Evolutionary conservation across 2,888 invertebrate genomes (phyloP).

Genomic region (Andrena dorsata): DNA sequence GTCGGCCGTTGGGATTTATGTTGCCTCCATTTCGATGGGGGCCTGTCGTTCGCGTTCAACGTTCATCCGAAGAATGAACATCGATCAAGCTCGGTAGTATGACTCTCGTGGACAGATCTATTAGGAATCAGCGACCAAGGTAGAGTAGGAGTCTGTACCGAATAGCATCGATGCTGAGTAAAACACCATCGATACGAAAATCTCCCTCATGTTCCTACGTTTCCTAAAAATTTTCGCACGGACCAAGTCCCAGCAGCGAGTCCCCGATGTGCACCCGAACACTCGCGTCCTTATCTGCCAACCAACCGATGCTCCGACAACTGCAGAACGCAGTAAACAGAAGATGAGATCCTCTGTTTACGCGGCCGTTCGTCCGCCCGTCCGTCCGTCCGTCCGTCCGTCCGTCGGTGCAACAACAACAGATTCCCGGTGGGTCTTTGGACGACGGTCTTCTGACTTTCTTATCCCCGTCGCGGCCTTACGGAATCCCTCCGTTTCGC

Average conservation of each 20-base stretch:
- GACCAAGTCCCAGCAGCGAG: background rate
- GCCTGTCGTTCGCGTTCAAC: no score
- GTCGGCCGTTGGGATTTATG: background rate
- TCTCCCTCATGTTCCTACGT: background rate
- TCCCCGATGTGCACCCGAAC: background rate
- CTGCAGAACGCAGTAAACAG: conserved; percentile 55
- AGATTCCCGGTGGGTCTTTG: conserved; percentile 84
- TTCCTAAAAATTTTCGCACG: background rate
- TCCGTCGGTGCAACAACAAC: conserved; percentile 83
- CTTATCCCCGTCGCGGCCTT: conserved; percentile 76
- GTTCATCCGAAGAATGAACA: no score
- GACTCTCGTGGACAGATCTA: background rate
- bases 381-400: conserved; percentile 76
- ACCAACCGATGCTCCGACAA: background rate
- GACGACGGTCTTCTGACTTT: conserved; percentile 81
- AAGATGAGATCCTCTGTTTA: conserved; percentile 83
- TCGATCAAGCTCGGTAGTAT: no score
- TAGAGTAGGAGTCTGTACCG: background rate
- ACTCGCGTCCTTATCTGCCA: background rate
- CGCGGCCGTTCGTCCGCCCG: conserved; percentile 75
- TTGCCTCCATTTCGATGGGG: background rate
- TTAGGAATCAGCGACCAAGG: background rate
- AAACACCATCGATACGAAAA: background rate
- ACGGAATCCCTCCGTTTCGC: conserved; percentile 63
- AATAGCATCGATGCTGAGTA: background rate